phyloP scores from a whole-genome alignment of 1,140 invertebrate species.

The Leucophenga varia region DNA sequence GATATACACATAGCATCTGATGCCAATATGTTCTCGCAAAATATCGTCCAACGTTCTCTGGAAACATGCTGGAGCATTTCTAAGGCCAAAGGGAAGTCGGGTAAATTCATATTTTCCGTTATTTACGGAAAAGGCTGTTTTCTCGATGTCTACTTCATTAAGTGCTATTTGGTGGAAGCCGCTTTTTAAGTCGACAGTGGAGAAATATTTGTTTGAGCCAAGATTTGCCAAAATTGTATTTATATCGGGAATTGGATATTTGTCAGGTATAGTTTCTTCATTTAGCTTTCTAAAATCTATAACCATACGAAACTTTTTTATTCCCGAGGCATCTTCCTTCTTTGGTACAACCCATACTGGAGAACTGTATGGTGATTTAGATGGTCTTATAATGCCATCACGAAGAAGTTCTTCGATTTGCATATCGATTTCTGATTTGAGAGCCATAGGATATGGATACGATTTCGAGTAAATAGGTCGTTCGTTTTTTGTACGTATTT shows the following conservation, averaged over 20 bases:
- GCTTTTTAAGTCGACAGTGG: constrained; percentile 55
- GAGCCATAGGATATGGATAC: constrained; percentile 11
- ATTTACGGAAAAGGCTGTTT: constrained; percentile 54
- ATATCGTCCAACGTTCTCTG: no score
- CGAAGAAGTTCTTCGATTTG: background rate
- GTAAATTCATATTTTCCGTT: no score
- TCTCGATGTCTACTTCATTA: constrained; percentile 31
- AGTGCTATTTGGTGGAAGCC: no score
- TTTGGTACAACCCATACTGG: constrained; percentile 18
- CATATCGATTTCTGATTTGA: background rate
- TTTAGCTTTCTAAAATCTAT: no score
- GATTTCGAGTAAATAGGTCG: constrained; percentile 18
- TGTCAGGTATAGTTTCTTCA: no score
- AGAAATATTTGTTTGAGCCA: constrained; percentile 49
- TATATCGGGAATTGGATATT: no score
- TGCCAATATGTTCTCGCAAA: no score
- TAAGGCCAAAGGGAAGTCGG: no score
- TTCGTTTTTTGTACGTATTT: constrained; percentile 9
- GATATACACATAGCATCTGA: no score
- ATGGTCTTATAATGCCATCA: background rate
- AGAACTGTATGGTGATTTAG: no score
- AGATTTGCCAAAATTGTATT: constrained; percentile 58
- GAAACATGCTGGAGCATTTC: no score
- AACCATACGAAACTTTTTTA: constrained; percentile 39
- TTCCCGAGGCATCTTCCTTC: constrained; percentile 17